phyloP scores from a whole-genome alignment of 1,140 invertebrate species.

The Oreohelix idahoensis region DNA sequence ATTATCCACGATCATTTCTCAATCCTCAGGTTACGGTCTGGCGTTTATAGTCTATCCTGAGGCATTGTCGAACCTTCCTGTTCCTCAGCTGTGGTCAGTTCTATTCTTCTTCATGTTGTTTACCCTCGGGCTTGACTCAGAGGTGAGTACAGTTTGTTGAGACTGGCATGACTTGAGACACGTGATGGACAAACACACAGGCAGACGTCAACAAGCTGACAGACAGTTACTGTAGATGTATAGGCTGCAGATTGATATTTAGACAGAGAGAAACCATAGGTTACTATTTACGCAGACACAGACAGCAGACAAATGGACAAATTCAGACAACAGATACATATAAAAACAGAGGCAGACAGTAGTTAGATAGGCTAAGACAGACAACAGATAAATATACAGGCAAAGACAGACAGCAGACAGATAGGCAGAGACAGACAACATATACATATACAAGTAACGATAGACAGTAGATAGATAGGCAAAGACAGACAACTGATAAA shows the following conservation, averaged over 20 bases:
- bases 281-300: too few species aligned
- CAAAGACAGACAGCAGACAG: background rate
- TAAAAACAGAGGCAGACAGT: too few species aligned
- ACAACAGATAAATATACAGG: too few species aligned
- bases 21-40: slow-evolving; percentile 81
- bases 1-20: background rate
- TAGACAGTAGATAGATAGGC: too few species aligned
- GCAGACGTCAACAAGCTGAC: too few species aligned
- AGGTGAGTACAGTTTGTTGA: slow-evolving; percentile 76
- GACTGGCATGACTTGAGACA: background rate
- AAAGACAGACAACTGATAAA: background rate
- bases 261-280: too few species aligned
- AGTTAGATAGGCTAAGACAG: too few species aligned
- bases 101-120: slow-evolving; percentile 95
- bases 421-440: too few species aligned
- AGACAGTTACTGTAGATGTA: background rate
- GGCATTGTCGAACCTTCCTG: slow-evolving; percentile 84
- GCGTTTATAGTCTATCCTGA: slow-evolving; percentile 91
- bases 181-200: too few species aligned
- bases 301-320: too few species aligned
- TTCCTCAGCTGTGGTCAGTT: slow-evolving; percentile 86
- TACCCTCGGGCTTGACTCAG: slow-evolving; percentile 90
- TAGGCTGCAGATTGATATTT: background rate
- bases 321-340: too few species aligned
- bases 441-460: too few species aligned